phyloP scores from a whole-genome alignment of 2,113 vertebrate species.

The Brienomyrus longianalis region DNA sequence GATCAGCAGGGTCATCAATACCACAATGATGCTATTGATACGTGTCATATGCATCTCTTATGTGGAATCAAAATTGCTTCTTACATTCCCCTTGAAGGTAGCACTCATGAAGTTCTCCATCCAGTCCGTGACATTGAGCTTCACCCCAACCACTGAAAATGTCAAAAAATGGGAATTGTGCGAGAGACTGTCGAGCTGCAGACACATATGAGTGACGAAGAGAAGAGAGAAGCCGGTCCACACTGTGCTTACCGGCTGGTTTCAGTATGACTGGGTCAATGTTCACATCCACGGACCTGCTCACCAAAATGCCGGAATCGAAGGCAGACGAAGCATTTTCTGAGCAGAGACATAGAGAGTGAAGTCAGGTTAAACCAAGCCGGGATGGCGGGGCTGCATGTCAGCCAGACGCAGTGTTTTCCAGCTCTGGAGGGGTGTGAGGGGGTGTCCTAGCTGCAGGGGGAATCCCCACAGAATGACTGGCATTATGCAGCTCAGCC shows the following conservation, averaged over 20 bases:
- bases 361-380: not conserved
- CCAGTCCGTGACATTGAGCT: constrained; percentile 77
- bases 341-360: constrained; percentile 35
- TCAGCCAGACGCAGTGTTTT: not conserved
- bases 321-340: constrained; percentile 62
- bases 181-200: not conserved
- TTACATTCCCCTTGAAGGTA: constrained; percentile 76
- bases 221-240: not conserved
- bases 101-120: constrained; percentile 83
- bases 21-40: not conserved
- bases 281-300: constrained; percentile 79
- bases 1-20: not conserved
- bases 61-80: constrained; percentile 31
- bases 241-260: constrained; percentile 73
- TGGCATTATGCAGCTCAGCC: not conserved
- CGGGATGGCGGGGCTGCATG: not conserved
- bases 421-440: not conserved
- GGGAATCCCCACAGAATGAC: not conserved
- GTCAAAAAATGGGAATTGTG: constrained; percentile 34
- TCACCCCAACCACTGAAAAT: constrained; percentile 85
- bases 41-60: not conserved
- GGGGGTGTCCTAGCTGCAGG: not conserved
- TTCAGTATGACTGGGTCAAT: constrained; percentile 72
- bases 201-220: not conserved
- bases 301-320: constrained; percentile 83